A percentile compares a stretch with the other conserved stretches of the same genome.
phyloP scores from a whole-genome alignment of 2,113 vertebrate genomes.

The Bos taurus region DNA sequence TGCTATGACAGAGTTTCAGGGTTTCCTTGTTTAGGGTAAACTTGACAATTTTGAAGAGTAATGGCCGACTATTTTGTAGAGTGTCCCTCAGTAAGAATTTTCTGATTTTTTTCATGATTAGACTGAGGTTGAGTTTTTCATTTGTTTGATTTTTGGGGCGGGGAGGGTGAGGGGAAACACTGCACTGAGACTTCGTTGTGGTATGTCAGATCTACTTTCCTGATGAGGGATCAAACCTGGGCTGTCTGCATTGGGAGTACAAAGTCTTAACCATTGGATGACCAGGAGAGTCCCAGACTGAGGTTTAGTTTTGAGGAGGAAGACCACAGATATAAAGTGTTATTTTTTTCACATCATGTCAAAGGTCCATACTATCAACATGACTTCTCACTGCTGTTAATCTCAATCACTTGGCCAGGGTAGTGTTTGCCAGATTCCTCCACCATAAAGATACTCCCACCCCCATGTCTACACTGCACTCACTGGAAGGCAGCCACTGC shows the following conservation, averaged over 20 bases:
- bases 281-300: neutral
- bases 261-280: neutral
- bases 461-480: too few species aligned
- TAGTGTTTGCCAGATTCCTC: neutral
- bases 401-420: neutral
- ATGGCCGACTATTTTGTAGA: neutral
- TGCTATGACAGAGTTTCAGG: neutral
- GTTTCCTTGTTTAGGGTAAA: neutral
- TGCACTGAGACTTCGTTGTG: neutral
- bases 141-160: neutral
- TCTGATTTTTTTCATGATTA: neutral
- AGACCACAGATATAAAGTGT: neutral
- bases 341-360: neutral
- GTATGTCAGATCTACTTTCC: neutral
- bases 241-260: neutral
- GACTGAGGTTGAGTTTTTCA: neutral
- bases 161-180: rapidly evolving
- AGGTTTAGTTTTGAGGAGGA: neutral
- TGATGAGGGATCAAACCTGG: neutral
- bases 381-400: too few species aligned
- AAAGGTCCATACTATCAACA: rapidly evolving
- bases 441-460: too few species aligned
- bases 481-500: too few species aligned
- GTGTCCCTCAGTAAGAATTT: neutral
- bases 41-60: neutral